Conservation (phyloP, 2,888 invertebrate genomes). For the Pinctada fucata region DNA sequence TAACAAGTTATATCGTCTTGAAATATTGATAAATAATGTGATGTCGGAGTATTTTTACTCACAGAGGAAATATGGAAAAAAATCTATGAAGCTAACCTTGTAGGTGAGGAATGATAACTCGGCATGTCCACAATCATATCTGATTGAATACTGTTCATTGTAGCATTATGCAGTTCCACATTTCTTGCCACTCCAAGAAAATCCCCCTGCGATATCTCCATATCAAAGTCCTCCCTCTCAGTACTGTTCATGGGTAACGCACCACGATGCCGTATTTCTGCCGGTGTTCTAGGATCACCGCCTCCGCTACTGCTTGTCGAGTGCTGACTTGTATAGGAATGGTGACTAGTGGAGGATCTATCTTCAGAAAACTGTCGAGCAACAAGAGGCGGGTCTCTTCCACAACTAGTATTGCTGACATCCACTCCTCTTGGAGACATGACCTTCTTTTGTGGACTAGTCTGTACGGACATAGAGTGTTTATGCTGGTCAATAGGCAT, state of each 20-base stretch:
- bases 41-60: too few relatives aligned
- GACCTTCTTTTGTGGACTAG: constrained; percentile 37
- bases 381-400: constrained; percentile 5
- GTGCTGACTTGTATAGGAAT: constrained; percentile 45
- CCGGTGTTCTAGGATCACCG: constrained; percentile 54
- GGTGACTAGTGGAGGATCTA: constrained; percentile 22
- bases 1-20: too few relatives aligned
- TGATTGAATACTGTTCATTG: constrained; percentile 68
- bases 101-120: constrained; percentile 67
- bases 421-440: background rate
- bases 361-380: constrained; percentile 5
- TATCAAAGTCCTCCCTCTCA: constrained; percentile 54
- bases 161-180: constrained; percentile 61
- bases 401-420: constrained; percentile 5
- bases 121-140: constrained; percentile 73
- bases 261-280: constrained; percentile 60
- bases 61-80: too few relatives aligned
- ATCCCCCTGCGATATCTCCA: constrained; percentile 59
- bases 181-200: constrained; percentile 58
- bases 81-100: constrained; percentile 45
- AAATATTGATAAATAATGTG: too few relatives aligned
- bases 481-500: constrained; percentile 28
- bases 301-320: constrained; percentile 44
- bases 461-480: constrained; percentile 45
- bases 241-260: constrained; percentile 61